Evolutionary conservation across 2,888 invertebrate genomes (phyloP), one percentile per base, ranked within the genome.

Genomic region (Taphrorychus bicolor): DNA sequence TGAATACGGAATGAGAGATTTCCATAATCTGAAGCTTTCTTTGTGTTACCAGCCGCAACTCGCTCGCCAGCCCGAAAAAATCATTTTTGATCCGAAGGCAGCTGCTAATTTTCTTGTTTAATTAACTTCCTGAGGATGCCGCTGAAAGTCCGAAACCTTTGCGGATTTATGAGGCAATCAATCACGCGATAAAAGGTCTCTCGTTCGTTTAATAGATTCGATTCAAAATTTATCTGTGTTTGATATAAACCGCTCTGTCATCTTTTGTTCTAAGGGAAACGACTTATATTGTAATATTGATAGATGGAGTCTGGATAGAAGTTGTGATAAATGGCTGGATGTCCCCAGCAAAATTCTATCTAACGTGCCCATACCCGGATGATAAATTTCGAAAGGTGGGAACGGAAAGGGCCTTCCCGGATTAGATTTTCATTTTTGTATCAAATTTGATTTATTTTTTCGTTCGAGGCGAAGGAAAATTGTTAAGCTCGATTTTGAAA

Each of bases 1-100:
- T 80, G 81, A 81, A 81, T 80, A 78, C 80, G 79, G 78, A 79
- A 79, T 77, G 80, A 56, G 58, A 76, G 78, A 82, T 82, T 81
- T 81, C 80, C 82, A 81, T 81, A 81, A 81, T 81, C 81, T 78
- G 76, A 73, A 64, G 76, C 70, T 75, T n/a, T n/a, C n/a, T n/a
- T 80, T 80, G 81, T 81, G 81, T 64, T 54, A 63, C 11, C 40
- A 49, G 54, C 59, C 54, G 59, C 53, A 59, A 57, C 59, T 54
- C 59, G 32, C 59, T 49, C 49, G n/a, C n/a, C n/a, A 3, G 16
- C 11, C 16, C 22, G 21, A 5, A 41, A 40, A 52, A 54, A 54
- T 51, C 21, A 51, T 21, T n/a, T n/a, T n/a, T 45, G 48, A 14
- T 14, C 5, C 48, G 14, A 32, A 32, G 7, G 32, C 32, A 32